Base-by-base conservation (phyloP, 1,140 invertebrate genomes). In the Caenorhabditis remanei region DNA sequence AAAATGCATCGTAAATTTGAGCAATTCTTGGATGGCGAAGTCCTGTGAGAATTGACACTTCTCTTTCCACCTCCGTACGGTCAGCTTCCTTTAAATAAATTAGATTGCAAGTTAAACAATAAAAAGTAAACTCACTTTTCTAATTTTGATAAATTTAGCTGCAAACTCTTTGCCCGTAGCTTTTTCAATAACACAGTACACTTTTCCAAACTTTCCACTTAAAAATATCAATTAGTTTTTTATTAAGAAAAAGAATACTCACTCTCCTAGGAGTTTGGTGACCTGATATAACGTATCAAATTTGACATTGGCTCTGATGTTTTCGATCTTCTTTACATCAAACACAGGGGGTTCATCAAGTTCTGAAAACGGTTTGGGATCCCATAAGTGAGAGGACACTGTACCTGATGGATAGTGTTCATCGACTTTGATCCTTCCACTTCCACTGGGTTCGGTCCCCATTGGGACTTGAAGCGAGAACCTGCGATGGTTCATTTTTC, bases 161-260 rank as follows among this genome's bases (percentile, higher is more conserved):
- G 91, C 91, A 14, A 92, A 87, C 46, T 90, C 89, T 24, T 91
- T 82, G 13, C 87, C 84, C 21, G 91, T 90, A 4, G 61, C 67
- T 83, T 91, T 93, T 63, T 92, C 92, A 19, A 88, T 85, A 48
- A 91, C 92, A 43, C 90, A 88, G 83, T 87, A 92, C 16, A 92
- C 91, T 89, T 91, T 90, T 46, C 91, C 91, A 93, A 99, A 99
- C 95, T 99, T 99, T 3, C 98, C 98, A 89, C 98, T 99, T 93
- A 40, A 90, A 88, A 41, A 43, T 50, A 7, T 16, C 24, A 16
- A 7, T 87, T 61, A 16, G 19, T 50, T 84, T 53, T 53, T 53
- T 43, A 55, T 8, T n/a, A 21, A n/a, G 0, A 14, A 43, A 21
- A 11, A 48, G 71, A 79, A 32, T 56, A 90, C 92, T 91, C 88